Evolutionary conservation across 1,140 invertebrate genomes (phyloP), one percentile per base, ranked within the genome.

Genomic region (Cardiocondyla obscurior): DNA sequence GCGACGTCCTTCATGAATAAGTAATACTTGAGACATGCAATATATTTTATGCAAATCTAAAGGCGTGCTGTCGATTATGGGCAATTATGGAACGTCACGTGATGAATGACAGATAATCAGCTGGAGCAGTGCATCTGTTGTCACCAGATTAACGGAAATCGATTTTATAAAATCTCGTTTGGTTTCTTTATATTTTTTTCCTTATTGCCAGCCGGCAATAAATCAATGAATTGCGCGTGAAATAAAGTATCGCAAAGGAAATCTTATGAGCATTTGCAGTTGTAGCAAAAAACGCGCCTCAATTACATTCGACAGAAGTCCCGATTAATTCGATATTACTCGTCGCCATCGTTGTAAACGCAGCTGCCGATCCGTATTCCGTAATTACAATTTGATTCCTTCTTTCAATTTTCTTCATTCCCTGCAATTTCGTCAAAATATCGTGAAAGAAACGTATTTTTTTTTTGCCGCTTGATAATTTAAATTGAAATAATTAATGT

Each of bases 241-340:
- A 12, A 10, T 76, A 64, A 76, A 2, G 16, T 51, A 51, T 51
- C 53, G 60, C 22, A 42, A 42, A 67, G 19, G 14, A 67, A 22
- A 53, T 53, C 8, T 28, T 36, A 14, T 6, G 8, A 65, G 12
- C 46, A 64, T 53, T 42, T 28, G 44, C 16, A 22, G 10, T 53
- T 2, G 44, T 28, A 49, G 16, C 46, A 28, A 79, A 28, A 79
- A 67, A 67, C 16, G 25, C 14, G 33, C 10, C 42, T 12, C 55
- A 51, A 79, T 79, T 79, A 79, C 46, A 67, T 25, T 10, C 14
- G 5, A 74, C 55, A 77, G 22, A 79, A 67, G 16, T 79, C 46
- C 53, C 46, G 62, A 69, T 79, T 79, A 79, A 79, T 79, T 79
- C 46, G 62, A 79, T 79, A 79, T 79, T 53, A 33, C 44, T 44